Conservation (phyloP, 2,113 vertebrate species). For the Leucopsar rothschildi region DNA sequence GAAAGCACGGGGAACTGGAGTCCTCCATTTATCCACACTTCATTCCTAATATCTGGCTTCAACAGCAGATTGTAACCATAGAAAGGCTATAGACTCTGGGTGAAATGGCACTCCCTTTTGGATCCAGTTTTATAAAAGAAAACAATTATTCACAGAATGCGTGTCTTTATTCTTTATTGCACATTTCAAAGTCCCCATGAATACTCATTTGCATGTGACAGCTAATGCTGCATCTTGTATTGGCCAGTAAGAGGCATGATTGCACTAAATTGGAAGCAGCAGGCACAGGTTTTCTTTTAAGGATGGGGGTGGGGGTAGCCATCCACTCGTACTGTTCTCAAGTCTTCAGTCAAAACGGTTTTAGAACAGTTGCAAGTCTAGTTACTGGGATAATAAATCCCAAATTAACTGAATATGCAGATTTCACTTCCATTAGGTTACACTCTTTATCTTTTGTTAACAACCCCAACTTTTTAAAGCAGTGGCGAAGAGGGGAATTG, state of each 20-base stretch:
- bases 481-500: constrained; percentile 33
- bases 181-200: constrained; percentile 68
- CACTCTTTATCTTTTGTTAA: constrained; percentile 64
- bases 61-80: constrained; percentile 57
- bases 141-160: constrained; percentile 66
- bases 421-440: constrained; percentile 65
- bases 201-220: constrained; percentile 70
- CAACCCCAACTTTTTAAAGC: constrained; percentile 49
- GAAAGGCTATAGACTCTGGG: constrained; percentile 56
- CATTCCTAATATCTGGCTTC: constrained; percentile 62
- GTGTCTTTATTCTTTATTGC: constrained; percentile 64
- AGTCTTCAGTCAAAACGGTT: constrained; percentile 66
- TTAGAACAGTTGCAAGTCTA: constrained; percentile 75
- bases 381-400: constrained; percentile 78
- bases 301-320: constrained; percentile 70
- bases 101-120: constrained; percentile 61
- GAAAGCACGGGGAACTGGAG: constrained; percentile 50
- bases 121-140: constrained; percentile 62
- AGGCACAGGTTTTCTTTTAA: constrained; percentile 72
- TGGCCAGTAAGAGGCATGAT: constrained; percentile 82
- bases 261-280: constrained; percentile 80
- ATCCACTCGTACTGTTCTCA: constrained; percentile 70
- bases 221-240: constrained; percentile 76
- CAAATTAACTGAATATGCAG: constrained; percentile 70
- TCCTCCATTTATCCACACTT: constrained; percentile 64